Conservation (phyloP, 35 echinoderm and acorn worm species). For the Diadema setosum region DNA sequence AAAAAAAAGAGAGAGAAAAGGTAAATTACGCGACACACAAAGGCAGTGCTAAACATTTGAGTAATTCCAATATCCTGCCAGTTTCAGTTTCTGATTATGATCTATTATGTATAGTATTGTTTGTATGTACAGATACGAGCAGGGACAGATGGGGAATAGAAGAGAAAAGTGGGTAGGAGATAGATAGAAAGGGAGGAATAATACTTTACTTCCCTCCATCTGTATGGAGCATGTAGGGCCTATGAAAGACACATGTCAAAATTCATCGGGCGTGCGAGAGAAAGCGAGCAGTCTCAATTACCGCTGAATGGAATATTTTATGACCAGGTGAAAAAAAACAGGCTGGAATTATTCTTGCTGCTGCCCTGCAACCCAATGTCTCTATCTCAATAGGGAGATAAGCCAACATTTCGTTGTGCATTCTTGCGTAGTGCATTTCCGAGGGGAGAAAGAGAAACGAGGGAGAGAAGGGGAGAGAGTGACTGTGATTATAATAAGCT, state of each 20-base stretch:
- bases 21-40: no score
- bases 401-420: slow-evolving; percentile 6
- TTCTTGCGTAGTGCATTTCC: not conserved
- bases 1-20: no score
- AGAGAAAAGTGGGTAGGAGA: no score
- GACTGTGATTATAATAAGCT: slow-evolving; percentile 4
- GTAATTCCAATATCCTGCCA: slow-evolving; percentile 7
- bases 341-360: not conserved
- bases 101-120: not conserved
- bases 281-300: slow-evolving; percentile 11
- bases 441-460: no score
- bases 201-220: not conserved
- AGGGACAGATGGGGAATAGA: no score
- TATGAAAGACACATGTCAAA: slow-evolving; percentile 8
- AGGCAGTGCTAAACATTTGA: no score
- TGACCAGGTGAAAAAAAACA: slow-evolving; percentile 13
- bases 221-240: not conserved
- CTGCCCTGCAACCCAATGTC: not conserved
- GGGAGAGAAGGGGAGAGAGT: no score
- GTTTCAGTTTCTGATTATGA: slow-evolving; percentile 4
- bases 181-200: not conserved
- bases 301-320: slow-evolving; percentile 14
- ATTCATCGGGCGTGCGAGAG: slow-evolving; percentile 8
- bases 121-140: not conserved
- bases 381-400: not conserved